Percentiles rank a stretch among this genome's conserved stretches.
phyloP scores from a whole-genome alignment of 2,888 invertebrate genomes.

The Caenorhabditis angaria region DNA sequence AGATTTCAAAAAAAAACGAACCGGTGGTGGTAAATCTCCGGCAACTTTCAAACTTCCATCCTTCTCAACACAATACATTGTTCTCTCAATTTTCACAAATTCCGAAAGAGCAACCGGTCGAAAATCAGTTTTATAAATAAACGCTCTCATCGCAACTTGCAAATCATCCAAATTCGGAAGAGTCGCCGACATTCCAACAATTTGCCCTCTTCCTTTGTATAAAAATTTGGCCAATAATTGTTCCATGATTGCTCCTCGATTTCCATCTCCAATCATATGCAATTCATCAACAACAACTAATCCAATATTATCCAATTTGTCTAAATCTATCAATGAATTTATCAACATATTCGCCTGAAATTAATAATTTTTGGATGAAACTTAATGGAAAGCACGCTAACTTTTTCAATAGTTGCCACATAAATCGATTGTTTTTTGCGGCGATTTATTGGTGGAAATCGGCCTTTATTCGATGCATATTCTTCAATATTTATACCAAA shows the following conservation, averaged over 20 bases:
- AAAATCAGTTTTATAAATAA: slow-evolving; percentile 85
- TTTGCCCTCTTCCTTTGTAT: slow-evolving; percentile 78
- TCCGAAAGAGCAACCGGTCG: slow-evolving; percentile 77
- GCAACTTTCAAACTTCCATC: slow-evolving; percentile 37
- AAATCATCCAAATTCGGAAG: slow-evolving; percentile 88
- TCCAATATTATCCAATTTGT: slow-evolving; percentile 82
- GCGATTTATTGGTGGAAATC: slow-evolving; percentile 84
- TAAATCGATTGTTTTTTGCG: slow-evolving; percentile 82
- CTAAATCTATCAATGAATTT: slow-evolving; percentile 82
- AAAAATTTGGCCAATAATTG: slow-evolving; percentile 84
- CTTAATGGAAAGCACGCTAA: slow-evolving; percentile 1
- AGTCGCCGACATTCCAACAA: slow-evolving; percentile 96
- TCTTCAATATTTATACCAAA: slow-evolving; percentile 91
- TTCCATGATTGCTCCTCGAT: slow-evolving; percentile 87
- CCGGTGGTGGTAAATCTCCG: slow-evolving; percentile 49
- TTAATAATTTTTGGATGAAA: not conserved
- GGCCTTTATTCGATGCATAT: slow-evolving; percentile 84
- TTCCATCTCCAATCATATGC: slow-evolving; percentile 87
- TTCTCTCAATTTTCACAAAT: slow-evolving; percentile 51
- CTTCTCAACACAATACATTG: slow-evolving; percentile 37
- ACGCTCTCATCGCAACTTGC: slow-evolving; percentile 82
- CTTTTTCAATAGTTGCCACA: slow-evolving; percentile 92
- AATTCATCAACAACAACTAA: slow-evolving; percentile 86
- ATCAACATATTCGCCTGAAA: slow-evolving; percentile 81
- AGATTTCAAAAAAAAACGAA: slow-evolving; percentile 17